These are phyloP conservation scores for Lucilia cuprina DNA, from an alignment of 1,140 invertebrate species.

Conservation along the genomic window DNA sequence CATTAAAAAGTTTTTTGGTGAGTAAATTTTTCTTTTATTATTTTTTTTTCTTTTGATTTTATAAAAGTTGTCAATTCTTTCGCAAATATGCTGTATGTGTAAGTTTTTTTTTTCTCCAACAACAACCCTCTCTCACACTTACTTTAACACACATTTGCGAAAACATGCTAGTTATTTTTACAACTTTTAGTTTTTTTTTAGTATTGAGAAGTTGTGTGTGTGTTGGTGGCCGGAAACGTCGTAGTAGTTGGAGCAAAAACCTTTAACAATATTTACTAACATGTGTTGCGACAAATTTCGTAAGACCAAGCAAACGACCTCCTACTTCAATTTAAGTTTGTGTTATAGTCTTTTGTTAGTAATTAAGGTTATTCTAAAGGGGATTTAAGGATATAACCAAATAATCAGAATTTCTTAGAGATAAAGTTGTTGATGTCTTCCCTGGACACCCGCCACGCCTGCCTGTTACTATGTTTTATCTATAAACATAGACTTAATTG, in stretches of 20 bases:
- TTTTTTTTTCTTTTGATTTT: background rate
- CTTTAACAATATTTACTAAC: constrained; percentile 12
- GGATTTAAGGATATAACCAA: background rate
- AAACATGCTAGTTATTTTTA: background rate
- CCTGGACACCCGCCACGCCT: background rate
- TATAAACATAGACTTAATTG: background rate
- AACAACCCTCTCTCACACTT: background rate
- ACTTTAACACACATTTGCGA: background rate
- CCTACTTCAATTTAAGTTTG: background rate
- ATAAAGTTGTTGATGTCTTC: background rate
- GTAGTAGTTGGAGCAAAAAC: background rate
- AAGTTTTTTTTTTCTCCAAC: background rate
- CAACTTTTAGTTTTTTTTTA: constrained; percentile 6
- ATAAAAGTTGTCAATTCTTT: background rate
- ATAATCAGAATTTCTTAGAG: background rate
- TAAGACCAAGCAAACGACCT: background rate
- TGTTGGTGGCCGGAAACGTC: background rate
- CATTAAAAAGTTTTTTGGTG: constrained; percentile 27
- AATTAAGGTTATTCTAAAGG: background rate
- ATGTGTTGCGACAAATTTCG: constrained; percentile 21
- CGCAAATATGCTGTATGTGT: background rate
- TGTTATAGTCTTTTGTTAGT: background rate
- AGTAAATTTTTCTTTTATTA: background rate
- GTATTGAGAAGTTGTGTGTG: background rate
- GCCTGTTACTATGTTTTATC: background rate